phyloP scores from a whole-genome alignment of 2,888 invertebrate species.

The Tipula vernalis region DNA sequence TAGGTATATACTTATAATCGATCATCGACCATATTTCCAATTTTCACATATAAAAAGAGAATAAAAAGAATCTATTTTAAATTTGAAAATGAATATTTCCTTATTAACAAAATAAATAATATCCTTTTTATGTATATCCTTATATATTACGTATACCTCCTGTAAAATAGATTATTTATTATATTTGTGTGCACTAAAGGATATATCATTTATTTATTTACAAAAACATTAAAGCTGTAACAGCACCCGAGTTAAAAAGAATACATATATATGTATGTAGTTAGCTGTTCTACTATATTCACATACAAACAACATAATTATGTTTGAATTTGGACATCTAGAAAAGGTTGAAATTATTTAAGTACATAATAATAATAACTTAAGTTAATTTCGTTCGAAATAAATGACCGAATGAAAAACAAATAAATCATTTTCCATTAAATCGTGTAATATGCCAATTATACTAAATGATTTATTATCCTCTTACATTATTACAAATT shows the following conservation, averaged over 20 bases:
- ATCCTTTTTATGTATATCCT: neutral
- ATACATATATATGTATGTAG: neutral
- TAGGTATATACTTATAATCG: neutral
- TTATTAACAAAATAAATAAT: neutral
- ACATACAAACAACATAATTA: neutral
- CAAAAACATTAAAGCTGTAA: neutral
- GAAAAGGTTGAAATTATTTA: neutral
- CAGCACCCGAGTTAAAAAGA: neutral
- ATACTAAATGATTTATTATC: neutral
- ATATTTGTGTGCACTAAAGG: neutral
- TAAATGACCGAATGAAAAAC: neutral
- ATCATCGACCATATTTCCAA: neutral
- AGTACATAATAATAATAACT: neutral
- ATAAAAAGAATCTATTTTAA: neutral
- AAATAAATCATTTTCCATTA: neutral
- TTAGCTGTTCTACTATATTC: neutral
- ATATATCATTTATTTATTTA: neutral
- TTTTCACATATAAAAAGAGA: neutral
- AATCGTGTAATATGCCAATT: neutral
- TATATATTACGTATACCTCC: too few species aligned
- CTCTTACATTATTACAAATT: neutral
- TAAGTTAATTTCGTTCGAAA: neutral
- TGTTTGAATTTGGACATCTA: neutral
- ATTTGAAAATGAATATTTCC: neutral
- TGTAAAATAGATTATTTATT: neutral